Conservation (phyloP, 2,113 vertebrate species). For the Mionectes macconnelli region DNA sequence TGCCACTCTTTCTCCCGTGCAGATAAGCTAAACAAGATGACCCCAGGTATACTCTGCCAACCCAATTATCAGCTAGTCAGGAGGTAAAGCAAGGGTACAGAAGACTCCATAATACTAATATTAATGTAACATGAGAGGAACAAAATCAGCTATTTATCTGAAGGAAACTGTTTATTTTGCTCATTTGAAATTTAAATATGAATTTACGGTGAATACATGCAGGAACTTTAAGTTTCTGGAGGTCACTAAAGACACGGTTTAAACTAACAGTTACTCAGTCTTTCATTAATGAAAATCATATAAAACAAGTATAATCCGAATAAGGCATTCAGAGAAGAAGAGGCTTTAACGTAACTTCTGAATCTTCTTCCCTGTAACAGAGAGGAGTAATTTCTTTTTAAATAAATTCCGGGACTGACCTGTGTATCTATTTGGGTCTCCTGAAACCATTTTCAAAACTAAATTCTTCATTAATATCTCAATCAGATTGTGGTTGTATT, state of each 20-base stretch:
- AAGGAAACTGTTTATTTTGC: conserved; percentile 69
- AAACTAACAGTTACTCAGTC: conserved; percentile 23
- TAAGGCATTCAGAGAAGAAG: neutral
- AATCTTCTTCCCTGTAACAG: neutral
- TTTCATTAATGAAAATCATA: neutral
- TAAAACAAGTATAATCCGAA: neutral
- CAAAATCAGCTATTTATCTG: conserved; percentile 73
- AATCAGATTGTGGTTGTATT: neutral
- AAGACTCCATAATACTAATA: conserved; percentile 69
- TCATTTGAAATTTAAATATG: conserved; percentile 78
- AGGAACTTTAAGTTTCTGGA: neutral
- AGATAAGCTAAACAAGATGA: conserved; percentile 78
- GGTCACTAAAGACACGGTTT: conserved; percentile 47
- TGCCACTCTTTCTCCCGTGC: conserved; percentile 58
- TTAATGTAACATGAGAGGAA: conserved; percentile 74
- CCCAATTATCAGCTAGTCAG: conserved; percentile 75
- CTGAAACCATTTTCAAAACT: neutral
- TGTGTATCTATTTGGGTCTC: neutral
- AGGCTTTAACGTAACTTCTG: neutral
- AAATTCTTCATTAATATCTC: neutral
- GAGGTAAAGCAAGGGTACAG: conserved; percentile 59
- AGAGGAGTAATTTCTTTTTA: neutral
- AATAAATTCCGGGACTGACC: conserved; percentile 18
- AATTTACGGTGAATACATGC: conserved; percentile 26
- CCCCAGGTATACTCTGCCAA: conserved; percentile 61